Conservation (phyloP, 2,113 vertebrate genomes). For the Aepyceros melampus region DNA sequence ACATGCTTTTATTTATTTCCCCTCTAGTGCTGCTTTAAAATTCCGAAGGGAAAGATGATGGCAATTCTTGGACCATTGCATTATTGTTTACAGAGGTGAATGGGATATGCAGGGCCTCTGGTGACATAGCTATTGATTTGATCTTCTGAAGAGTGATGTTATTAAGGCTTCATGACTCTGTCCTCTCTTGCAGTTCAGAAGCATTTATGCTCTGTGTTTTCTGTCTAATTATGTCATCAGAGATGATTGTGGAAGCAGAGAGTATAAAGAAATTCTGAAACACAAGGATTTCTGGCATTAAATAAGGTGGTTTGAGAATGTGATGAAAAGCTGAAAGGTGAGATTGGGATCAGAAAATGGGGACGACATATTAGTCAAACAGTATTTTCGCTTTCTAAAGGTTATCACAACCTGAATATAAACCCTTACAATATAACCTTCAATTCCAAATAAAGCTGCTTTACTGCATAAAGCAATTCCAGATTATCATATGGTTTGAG, state of each 20-base stretch:
- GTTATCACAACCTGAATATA: constrained; percentile 33
- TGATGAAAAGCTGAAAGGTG: constrained; percentile 49
- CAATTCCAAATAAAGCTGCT: constrained; percentile 40
- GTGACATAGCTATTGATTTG: constrained; percentile 29
- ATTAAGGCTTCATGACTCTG: constrained; percentile 18
- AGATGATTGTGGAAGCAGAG: constrained; percentile 26
- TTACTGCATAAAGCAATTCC: constrained; percentile 28
- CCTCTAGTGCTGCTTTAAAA: neutral
- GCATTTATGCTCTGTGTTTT: constrained; percentile 49
- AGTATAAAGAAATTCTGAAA: constrained; percentile 49
- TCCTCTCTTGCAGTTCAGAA: constrained; percentile 21
- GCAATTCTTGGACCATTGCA: neutral
- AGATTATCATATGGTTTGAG: neutral
- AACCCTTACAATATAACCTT: constrained; percentile 44
- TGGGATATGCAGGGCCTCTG: neutral
- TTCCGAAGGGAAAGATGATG: neutral
- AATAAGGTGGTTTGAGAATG: constrained; percentile 28
- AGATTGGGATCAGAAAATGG: constrained; percentile 27
- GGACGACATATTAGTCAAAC: neutral
- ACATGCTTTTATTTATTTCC: neutral
- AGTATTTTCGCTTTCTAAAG: constrained; percentile 31
- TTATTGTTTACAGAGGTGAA: constrained; percentile 50
- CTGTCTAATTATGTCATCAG: constrained; percentile 63
- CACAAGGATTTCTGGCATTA: constrained; percentile 17
- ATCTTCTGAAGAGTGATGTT: constrained; percentile 12